Percentiles rank a stretch among this genome's conserved stretches.
These are phyloP conservation scores for Enteromius treurensis DNA, from an alignment of 2,797 vertebrate species.

Conservation along the genomic window DNA sequence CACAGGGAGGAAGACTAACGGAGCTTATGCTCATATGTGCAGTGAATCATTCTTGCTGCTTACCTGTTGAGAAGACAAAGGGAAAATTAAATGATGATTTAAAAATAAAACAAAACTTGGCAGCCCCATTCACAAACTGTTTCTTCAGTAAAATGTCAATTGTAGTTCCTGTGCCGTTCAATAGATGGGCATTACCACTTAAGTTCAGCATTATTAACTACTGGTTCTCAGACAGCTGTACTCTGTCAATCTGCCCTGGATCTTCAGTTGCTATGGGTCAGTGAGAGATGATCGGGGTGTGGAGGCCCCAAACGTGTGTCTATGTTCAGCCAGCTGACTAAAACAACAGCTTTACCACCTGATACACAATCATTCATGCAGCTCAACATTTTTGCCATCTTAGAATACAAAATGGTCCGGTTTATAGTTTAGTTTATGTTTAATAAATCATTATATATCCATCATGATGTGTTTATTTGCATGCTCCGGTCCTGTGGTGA, in stretches of 20 bases:
- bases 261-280: constrained; percentile 69
- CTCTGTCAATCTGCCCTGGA: constrained; percentile 78
- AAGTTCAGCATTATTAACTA: not conserved
- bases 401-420: not conserved
- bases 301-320: constrained; percentile 48
- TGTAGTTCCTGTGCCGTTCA: not conserved
- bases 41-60: constrained; percentile 57
- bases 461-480: not conserved
- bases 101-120: not conserved
- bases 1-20: not conserved
- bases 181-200: not conserved
- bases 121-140: not conserved
- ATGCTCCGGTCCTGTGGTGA: constrained; percentile 51
- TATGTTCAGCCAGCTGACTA: constrained; percentile 43
- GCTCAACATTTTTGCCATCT: not conserved
- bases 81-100: not conserved
- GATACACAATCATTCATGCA: not conserved
- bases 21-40: not conserved
- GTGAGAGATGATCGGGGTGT: constrained; percentile 68
- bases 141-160: not conserved
- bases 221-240: constrained; percentile 74
- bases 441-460: not conserved
- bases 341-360: constrained; percentile 49
- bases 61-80: constrained; percentile 69
- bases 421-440: not conserved